Base-by-base conservation (phyloP, 2,797 vertebrate species). In the Xiphorhynchus erythropygius region DNA sequence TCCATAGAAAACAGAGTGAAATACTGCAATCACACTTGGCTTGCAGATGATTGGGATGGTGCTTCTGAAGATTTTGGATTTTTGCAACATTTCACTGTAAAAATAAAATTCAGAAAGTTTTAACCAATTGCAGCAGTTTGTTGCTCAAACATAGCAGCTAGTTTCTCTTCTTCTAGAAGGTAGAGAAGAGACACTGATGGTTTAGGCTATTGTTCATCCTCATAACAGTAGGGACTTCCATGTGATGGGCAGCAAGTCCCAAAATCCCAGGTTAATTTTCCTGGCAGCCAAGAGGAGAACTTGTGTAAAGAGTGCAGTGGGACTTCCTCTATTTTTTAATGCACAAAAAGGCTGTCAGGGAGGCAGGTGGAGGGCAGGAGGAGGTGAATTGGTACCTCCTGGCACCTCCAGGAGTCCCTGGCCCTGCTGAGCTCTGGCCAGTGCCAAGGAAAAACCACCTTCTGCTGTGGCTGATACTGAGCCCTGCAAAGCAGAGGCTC, bases 141-240 rank as follows among this genome's bases (percentile, higher is more conserved):
- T 89, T 77, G 37, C 4, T 67, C 13, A 79, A 57, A 39, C 3
- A 33, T 62, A 55, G 70, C 32, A 63, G 33, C 10, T 63, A 13
- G 63, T 89, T 78, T 67, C 27, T 77, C 19, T 69, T 83, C 49
- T 33, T 80, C n/a, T 70, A 76, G 55, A 74, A 89, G 65, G 27
- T 0, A 57, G 18, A 32, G 49, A 59, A 49, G 23, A 82, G 18
- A 22, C 27, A 47, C 16, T 18, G 60, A 35, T 47, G 13, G 10
- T 11, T 64, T 37, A 83, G 30, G 35, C 8, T 83, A 2, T 15
- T 60, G 23, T 4, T 44, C 18, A 25, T 25, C 23, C 56, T 59
- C 17, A 3, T n/a, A 39, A 17, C 4, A 67, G 14, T 2, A 67
- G 23, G 33, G 49, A 44, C 12, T 59, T 76, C 7, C 6, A 65